Conservation (phyloP, 92 coral and sea anemone genomes). For the Montipora capitata region DNA sequence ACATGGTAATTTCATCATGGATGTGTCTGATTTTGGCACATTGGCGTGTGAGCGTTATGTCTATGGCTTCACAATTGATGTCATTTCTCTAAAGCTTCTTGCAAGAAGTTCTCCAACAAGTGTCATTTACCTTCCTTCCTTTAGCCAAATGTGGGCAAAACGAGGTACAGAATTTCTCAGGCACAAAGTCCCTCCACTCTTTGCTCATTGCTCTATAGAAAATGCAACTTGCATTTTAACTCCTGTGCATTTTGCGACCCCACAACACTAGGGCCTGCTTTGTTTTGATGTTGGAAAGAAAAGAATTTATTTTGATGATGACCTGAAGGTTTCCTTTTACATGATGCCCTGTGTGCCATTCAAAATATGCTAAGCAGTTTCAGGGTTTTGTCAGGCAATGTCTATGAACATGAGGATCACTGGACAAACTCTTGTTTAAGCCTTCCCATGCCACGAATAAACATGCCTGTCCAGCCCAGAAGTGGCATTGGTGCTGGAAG, state of each 20-base stretch:
- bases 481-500: slow-evolving; percentile 49
- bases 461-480: slow-evolving; percentile 20
- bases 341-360: slow-evolving; percentile 4
- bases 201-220: slow-evolving; percentile 6
- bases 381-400: not conserved
- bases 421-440: not conserved
- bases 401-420: slow-evolving; percentile 8
- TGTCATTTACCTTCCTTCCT: slow-evolving; percentile 43
- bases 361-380: slow-evolving; percentile 26
- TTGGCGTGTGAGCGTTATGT: slow-evolving; percentile 24
- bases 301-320: slow-evolving; percentile 40
- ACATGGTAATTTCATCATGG: slow-evolving; percentile 43
- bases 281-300: slow-evolving; percentile 13
- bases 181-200: slow-evolving; percentile 10
- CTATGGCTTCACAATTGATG: slow-evolving; percentile 31
- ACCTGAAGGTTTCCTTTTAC: slow-evolving; percentile 16
- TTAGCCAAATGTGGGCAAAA: slow-evolving; percentile 44
- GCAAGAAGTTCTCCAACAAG: slow-evolving; percentile 2
- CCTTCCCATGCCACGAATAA: slow-evolving; percentile 22
- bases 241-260: slow-evolving; percentile 11
- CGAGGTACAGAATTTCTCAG: slow-evolving; percentile 20
- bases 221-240: slow-evolving; percentile 30
- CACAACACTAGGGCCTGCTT: slow-evolving; percentile 56
- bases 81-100: slow-evolving; percentile 11
- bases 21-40: slow-evolving; percentile 31